Conservation (phyloP, 2,113 vertebrate genomes). For the Ceyx cyanopectus region DNA sequence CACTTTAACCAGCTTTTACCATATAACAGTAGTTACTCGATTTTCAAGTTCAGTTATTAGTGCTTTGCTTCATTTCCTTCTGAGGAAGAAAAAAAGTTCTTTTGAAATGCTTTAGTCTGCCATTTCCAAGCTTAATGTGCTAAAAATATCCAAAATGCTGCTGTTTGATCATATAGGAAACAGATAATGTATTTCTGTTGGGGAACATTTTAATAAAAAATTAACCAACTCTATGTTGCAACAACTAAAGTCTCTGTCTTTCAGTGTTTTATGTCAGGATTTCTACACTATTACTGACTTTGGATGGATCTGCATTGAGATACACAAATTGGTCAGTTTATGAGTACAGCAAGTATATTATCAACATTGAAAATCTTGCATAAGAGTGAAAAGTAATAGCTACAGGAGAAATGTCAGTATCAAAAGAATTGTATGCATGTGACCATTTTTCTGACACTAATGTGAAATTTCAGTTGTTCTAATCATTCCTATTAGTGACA, state of each 20-base stretch:
- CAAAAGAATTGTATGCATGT: background rate
- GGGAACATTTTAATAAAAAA: background rate
- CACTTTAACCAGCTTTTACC: background rate
- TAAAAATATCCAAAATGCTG: background rate
- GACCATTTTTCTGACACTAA: background rate
- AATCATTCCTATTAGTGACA: background rate
- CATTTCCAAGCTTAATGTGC: background rate
- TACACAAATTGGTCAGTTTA: background rate
- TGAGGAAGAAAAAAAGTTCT: background rate
- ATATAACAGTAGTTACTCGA: background rate
- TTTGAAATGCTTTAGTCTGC: background rate
- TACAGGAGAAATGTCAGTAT: background rate
- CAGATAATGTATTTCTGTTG: background rate
- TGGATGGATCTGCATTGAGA: background rate
- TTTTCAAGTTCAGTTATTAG: background rate
- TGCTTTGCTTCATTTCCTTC: background rate
- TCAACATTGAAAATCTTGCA: background rate
- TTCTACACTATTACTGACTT: background rate
- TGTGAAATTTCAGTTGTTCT: background rate
- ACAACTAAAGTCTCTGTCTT: background rate
- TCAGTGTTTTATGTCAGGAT: background rate
- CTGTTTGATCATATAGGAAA: background rate
- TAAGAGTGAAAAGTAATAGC: background rate
- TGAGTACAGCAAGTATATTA: background rate
- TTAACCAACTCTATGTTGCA: background rate